These are phyloP conservation scores for Plutomurus gul DNA, from an alignment of 1,140 invertebrate genomes.

Conservation along the genomic window DNA sequence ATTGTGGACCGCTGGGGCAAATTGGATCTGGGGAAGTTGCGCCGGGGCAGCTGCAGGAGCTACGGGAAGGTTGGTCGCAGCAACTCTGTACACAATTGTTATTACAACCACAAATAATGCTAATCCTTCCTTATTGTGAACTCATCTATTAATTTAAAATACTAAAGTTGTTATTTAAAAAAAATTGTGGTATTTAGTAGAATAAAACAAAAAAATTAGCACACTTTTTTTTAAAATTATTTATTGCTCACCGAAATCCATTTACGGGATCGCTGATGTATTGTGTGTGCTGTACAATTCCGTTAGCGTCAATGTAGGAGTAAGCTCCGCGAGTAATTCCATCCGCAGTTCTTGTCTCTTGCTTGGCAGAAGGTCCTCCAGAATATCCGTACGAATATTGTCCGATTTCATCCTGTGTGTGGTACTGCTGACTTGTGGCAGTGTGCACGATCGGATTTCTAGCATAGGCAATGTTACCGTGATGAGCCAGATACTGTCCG, in stretches of 20 bases:
- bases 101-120: no score
- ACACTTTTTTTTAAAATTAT: no score
- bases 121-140: no score
- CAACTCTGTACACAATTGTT: no score
- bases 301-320: slow-evolving; percentile 72
- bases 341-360: slow-evolving; percentile 55
- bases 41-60: slow-evolving; percentile 53
- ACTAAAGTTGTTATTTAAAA: no score
- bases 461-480: slow-evolving; percentile 52
- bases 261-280: slow-evolving; percentile 67
- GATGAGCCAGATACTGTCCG: slow-evolving; percentile 35
- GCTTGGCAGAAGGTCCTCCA: slow-evolving; percentile 56
- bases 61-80: slow-evolving; percentile 66
- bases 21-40: no score
- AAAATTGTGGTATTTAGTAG: no score
- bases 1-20: no score
- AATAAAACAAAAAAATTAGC: no score
- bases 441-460: slow-evolving; percentile 32
- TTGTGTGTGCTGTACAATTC: slow-evolving; percentile 64
- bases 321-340: slow-evolving; percentile 54
- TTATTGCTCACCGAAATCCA: slow-evolving; percentile 58
- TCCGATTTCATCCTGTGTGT: slow-evolving; percentile 63
- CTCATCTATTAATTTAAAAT: no score
- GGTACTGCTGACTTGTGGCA: slow-evolving; percentile 59
- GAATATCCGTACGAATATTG: slow-evolving; percentile 57